Evolutionary conservation across 2,797 vertebrate genomes (phyloP).

Genomic region (Mionectes olivaceus): DNA sequence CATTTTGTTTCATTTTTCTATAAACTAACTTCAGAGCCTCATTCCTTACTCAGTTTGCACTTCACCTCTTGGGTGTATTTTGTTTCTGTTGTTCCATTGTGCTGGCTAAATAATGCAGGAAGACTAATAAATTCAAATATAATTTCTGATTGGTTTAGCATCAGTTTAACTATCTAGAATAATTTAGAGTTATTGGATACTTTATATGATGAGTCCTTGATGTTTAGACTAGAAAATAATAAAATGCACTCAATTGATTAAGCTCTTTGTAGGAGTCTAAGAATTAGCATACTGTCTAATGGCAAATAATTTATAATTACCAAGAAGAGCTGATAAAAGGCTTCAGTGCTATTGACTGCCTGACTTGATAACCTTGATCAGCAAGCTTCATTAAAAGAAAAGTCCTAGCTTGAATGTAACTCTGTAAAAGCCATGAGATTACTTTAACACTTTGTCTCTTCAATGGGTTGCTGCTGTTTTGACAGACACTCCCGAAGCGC

Average conservation of each 20-base stretch:
- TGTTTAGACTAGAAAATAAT: conserved; percentile 78
- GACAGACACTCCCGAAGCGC: conserved; percentile 22
- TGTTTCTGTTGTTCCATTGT: conserved; percentile 62
- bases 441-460: conserved; percentile 6
- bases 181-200: conserved; percentile 75
- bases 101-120: conserved; percentile 70
- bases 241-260: conserved; percentile 80
- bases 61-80: conserved; percentile 21
- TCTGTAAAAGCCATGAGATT: not conserved
- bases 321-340: conserved; percentile 70
- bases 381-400: conserved; percentile 38
- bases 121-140: conserved; percentile 75
- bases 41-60: not conserved
- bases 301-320: conserved; percentile 79
- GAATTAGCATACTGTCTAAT: conserved; percentile 79
- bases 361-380: conserved; percentile 68
- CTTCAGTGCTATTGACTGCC: conserved; percentile 53
- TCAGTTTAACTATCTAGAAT: conserved; percentile 74
- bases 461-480: not conserved
- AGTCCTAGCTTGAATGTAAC: not conserved
- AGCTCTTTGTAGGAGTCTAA: conserved; percentile 71
- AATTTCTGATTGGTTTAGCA: conserved; percentile 75
- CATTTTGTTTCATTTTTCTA: not conserved
- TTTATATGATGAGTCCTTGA: conserved; percentile 72
- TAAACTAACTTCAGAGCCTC: not conserved